These are phyloP conservation scores for Poeciliopsis turneri DNA, from an alignment of 2,797 vertebrate species.

Conservation along the genomic window DNA sequence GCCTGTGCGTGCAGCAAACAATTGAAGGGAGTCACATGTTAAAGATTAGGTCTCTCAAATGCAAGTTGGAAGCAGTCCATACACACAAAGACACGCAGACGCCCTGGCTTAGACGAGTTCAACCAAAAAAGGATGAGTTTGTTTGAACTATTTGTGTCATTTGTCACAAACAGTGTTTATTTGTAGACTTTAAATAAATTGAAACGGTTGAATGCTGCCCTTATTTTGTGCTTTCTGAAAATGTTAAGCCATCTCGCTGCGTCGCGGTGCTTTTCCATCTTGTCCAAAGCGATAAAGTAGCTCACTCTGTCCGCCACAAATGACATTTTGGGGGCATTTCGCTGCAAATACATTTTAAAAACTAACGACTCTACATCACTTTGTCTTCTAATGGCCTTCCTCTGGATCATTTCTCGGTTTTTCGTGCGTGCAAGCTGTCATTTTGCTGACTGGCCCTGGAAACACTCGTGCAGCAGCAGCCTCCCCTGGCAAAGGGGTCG, in stretches of 20 bases:
- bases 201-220: not conserved
- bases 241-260: not conserved
- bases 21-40: not conserved
- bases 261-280: not conserved
- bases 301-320: not conserved
- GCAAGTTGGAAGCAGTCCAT: not conserved
- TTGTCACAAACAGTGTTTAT: not conserved
- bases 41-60: not conserved
- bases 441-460: constrained; percentile 56
- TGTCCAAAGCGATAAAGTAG: not conserved
- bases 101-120: not conserved
- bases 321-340: constrained; percentile 21
- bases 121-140: not conserved
- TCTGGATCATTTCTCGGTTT: not conserved
- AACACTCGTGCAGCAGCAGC: constrained; percentile 50
- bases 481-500: constrained; percentile 63
- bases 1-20: not conserved
- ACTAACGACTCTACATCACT: constrained; percentile 49
- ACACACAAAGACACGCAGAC: not conserved
- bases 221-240: not conserved
- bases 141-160: not conserved
- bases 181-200: not conserved
- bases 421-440: constrained; percentile 39
- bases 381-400: constrained; percentile 11
- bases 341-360: constrained; percentile 78